phyloP scores from a whole-genome alignment of 2,888 invertebrate genomes.

The Drosophila flavopinicola region DNA sequence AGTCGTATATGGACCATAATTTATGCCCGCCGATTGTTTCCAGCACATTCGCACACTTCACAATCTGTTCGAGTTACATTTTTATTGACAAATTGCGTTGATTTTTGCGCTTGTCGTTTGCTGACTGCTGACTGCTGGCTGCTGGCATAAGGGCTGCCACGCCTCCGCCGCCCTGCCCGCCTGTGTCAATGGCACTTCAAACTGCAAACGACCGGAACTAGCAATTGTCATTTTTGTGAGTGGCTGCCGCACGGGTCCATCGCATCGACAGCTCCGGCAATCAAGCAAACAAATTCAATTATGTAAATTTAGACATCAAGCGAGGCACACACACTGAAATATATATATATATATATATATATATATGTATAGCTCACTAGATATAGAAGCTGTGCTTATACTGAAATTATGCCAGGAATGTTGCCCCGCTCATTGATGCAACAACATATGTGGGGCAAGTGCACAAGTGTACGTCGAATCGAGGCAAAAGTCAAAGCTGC shows the following conservation, averaged over 20 bases:
- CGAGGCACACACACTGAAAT: constrained; percentile 53
- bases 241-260: constrained; percentile 66
- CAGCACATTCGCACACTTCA: constrained; percentile 80
- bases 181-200: constrained; percentile 79
- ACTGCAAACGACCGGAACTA: constrained; percentile 83
- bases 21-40: constrained; percentile 78
- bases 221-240: constrained; percentile 81
- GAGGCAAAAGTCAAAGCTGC: constrained; percentile 54
- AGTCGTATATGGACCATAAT: constrained; percentile 59
- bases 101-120: constrained; percentile 75
- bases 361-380: constrained; percentile 8
- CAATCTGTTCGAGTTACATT: constrained; percentile 80
- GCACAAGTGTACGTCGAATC: constrained; percentile 20
- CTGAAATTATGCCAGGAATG: constrained; percentile 73
- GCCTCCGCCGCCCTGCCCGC: constrained; percentile 11
- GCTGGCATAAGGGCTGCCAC: constrained; percentile 46
- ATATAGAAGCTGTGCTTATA: constrained; percentile 38
- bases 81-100: constrained; percentile 84
- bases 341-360: constrained; percentile 15
- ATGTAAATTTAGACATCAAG: constrained; percentile 82
- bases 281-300: constrained; percentile 84
- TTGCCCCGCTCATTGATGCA: constrained; percentile 8
- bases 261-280: constrained; percentile 82
- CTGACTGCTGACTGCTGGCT: constrained; percentile 35
- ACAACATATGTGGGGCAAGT: constrained; percentile 40